Conservation (phyloP, 1,140 invertebrate genomes). For the Lucilia cuprina region DNA sequence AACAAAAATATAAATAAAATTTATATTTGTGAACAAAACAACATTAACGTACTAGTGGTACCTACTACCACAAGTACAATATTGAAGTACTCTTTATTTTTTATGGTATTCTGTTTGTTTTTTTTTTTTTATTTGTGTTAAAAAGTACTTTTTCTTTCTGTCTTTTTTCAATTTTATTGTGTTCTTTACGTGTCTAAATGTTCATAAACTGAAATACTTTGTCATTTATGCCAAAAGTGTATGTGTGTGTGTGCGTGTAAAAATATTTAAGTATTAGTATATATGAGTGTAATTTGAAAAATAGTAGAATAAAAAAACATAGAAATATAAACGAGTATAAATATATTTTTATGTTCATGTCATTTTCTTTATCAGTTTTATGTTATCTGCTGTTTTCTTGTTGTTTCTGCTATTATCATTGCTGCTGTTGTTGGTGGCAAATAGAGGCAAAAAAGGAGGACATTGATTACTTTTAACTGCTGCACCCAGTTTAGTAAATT, state of each 20-base stretch:
- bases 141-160: not conserved
- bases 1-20: too few species aligned
- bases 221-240: not conserved
- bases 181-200: not conserved
- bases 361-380: conserved; percentile 30
- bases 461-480: conserved; percentile 34
- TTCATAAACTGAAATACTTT: not conserved
- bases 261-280: not conserved
- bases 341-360: conserved; percentile 27
- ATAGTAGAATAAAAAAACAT: not conserved
- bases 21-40: too few species aligned
- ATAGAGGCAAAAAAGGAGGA: conserved; percentile 12
- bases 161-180: not conserved
- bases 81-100: too few species aligned
- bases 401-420: not conserved
- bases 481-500: conserved; percentile 19
- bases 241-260: not conserved
- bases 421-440: not conserved
- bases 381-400: conserved; percentile 19
- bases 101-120: too few species aligned
- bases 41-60: too few species aligned
- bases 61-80: too few species aligned
- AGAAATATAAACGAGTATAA: not conserved
- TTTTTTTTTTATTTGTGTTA: not conserved
- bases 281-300: not conserved